Evolutionary conservation across 2,113 vertebrate genomes (phyloP), one percentile per base, ranked within the genome.

Genomic region (Zosterops japonicus): DNA sequence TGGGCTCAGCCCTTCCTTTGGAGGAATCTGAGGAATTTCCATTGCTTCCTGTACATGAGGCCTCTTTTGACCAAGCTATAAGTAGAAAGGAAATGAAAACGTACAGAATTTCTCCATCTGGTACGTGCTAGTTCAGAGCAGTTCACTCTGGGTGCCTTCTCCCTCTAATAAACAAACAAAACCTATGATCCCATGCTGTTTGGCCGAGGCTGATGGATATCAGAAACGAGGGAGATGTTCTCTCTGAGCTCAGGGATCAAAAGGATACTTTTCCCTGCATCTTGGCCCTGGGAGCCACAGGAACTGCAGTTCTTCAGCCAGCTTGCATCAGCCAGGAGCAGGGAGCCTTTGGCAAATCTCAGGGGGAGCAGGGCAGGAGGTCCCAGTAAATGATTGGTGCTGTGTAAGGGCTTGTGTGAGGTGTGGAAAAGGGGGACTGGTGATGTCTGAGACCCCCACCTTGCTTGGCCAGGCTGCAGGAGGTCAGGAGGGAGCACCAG

Each of bases 1-100:
- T 81, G 95, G 94, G 42, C 83, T 96, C 87, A 83, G 79, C 92
- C 95, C 93, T 93, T 95, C 92, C 89, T 83, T 93, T 82, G 49
- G 84, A 97, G 93, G 96, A 95, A 97, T 97, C 86, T 83, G 88
- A 97, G 94, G 96, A 97, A 97, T 97, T 97, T 97, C 95, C 95
- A 96, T 95, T 97, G 93, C 96, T 97, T 97, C 96, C 97, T 97
- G 96, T 87, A 61, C 77, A 53, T 8, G 94, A 96, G 95, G 96
- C 95, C 95, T 93, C 96, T 94, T 92, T 91, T 88, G 78, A 86
- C 92, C 86, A 93, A 96, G 84, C 93, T 96, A 74, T 96, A 95
- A 93, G 93, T 90, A 89, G 94, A 90, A 89, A 93, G 93, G 96
- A 95, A 96, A 94, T 94, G 70, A 95, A 87, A 96, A 96, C 8